Evolutionary conservation across 1,140 invertebrate genomes (phyloP), one percentile per base, ranked within the genome.

Genomic region (Cydia splendana): DNA sequence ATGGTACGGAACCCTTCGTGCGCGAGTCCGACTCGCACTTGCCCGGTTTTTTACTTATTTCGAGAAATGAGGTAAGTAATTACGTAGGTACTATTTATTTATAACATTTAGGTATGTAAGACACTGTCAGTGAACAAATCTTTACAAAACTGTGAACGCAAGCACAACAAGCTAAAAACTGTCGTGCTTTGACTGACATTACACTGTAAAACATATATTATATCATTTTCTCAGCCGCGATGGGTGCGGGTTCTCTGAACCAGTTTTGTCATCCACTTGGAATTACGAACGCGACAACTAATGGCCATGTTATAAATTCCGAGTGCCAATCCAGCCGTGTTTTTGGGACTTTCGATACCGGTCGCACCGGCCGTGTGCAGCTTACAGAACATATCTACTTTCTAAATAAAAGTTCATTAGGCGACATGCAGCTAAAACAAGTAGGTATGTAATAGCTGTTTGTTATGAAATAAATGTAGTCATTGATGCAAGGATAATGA

Each of bases 301-400:
- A 62, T 24, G 20, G 57, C 18, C 57, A 62, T 62, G 62, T 45
- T 65, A 76, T 73, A 74, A 74, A 77, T 71, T 71, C 67, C 67
- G 34, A 71, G 57, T 71, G 30, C 15, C 38, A 71, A 71, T 71
- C 67, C 67, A 34, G 15, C 67, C n/a, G 34, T 2, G 15, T 38
- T 18, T 71, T 71, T 42, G 67, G 67, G 67, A 45, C 67, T 45
- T 71, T 71, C 67, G 34, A 71, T 71, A 71, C 67, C 67, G 67
- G 67, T 71, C 34, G 15, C 34, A 38, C 67, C 67, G 67, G 67
- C 24, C 20, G 65, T n/a, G 28, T 38, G 10, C 28, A 28, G 10
- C 10, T 13, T 65, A 67, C 28, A 34, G 13, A n/a, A 34, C 34
- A 38, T 42, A 71, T 34, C n/a, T 38, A n/a, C 34, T 71, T 71